Percentiles rank a stretch among this genome's conserved stretches.
These are phyloP conservation scores for Tinamus major DNA, from an alignment of 2,797 vertebrate genomes.

Conservation along the genomic window DNA sequence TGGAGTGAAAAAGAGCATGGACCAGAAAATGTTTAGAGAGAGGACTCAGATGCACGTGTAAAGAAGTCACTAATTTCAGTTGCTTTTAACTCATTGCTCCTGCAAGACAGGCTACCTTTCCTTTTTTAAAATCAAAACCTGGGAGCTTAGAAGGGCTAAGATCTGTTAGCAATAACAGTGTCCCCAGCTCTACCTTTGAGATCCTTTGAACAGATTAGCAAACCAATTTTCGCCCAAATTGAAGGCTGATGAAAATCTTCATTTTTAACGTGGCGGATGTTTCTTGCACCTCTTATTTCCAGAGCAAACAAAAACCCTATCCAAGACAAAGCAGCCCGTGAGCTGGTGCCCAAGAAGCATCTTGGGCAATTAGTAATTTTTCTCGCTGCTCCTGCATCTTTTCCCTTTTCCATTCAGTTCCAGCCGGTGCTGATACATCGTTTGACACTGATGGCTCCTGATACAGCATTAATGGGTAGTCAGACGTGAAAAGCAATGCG, in stretches of 20 bases:
- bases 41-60: no score
- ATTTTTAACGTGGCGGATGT: fast-evolving
- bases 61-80: no score
- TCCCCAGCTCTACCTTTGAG: background rate
- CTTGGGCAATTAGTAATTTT: background rate
- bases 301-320: background rate
- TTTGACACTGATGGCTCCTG: slow-evolving; percentile 52
- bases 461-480: slow-evolving; percentile 59
- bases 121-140: background rate
- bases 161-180: background rate
- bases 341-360: background rate
- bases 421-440: background rate
- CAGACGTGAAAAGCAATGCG: slow-evolving; percentile 64
- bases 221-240: background rate
- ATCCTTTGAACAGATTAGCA: background rate
- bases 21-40: no score
- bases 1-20: no score
- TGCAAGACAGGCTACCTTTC: no score
- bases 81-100: no score
- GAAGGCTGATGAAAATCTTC: background rate
- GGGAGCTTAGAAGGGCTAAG: no score
- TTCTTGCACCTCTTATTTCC: background rate
- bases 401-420: background rate
- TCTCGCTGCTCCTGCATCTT: background rate
- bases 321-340: background rate